These are phyloP conservation scores for Oceanites oceanicus DNA, from an alignment of 2,113 vertebrate genomes.

Conservation along the genomic window DNA sequence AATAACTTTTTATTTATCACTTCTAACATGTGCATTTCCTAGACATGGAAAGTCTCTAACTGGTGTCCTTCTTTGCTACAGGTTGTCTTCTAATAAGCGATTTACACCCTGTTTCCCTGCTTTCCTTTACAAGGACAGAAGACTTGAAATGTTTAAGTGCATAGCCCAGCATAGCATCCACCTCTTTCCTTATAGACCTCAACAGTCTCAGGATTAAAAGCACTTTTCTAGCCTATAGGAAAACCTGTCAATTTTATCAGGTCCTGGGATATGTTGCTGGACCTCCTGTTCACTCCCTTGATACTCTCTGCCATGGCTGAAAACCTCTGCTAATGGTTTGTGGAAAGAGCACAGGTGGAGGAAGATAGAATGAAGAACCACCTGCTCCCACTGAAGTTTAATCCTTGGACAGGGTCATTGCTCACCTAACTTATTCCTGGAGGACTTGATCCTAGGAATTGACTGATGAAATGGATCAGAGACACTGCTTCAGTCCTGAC, in stretches of 20 bases:
- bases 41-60: not conserved
- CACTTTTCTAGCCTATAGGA: not conserved
- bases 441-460: not conserved
- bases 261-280: not conserved
- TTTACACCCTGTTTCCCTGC: not conserved
- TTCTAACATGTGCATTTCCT: not conserved
- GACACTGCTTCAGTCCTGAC: not conserved
- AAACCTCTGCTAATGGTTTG: not conserved
- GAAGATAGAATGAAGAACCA: not conserved
- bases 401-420: not conserved
- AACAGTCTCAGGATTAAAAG: not conserved
- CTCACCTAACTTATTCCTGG: not conserved
- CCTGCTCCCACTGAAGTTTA: not conserved
- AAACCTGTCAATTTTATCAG: not conserved
- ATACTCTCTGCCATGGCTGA: not conserved
- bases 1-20: not conserved
- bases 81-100: not conserved
- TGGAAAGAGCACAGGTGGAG: not conserved
- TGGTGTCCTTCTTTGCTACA: not conserved
- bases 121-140: not conserved
- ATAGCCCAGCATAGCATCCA: not conserved
- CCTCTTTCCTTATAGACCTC: not conserved
- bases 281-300: not conserved
- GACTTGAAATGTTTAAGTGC: not conserved
- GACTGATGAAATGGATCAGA: not conserved